phyloP scores from a whole-genome alignment of 2,113 vertebrate genomes.

The Hypocryptadius cinnamomeus region DNA sequence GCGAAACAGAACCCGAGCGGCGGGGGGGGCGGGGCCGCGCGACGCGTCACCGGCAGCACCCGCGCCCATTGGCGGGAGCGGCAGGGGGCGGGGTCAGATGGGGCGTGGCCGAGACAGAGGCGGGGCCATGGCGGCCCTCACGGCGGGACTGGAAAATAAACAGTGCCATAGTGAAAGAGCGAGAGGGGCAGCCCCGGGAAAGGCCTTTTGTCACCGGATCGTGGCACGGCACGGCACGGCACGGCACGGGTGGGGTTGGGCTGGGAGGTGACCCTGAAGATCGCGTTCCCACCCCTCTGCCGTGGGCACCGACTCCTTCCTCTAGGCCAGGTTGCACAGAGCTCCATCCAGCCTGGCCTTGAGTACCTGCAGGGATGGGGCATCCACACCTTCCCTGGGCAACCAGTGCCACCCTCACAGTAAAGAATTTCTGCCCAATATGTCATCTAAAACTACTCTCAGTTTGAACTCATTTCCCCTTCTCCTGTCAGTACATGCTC shows the following conservation, averaged over 20 bases:
- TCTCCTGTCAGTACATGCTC: neutral
- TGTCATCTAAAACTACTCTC: neutral
- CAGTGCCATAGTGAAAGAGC: fast-evolving
- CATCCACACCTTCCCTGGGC: neutral
- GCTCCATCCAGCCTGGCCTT: neutral
- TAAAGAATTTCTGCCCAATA: neutral
- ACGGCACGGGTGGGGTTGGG: neutral
- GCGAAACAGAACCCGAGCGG: neutral
- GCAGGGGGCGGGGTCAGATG: neutral
- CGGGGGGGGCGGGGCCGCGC: neutral
- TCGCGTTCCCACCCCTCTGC: too few relatives aligned
- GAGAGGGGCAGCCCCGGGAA: neutral
- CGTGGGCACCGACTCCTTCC: too few relatives aligned
- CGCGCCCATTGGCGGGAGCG: neutral
- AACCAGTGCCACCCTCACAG: neutral
- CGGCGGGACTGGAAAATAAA: neutral
- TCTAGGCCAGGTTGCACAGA: too few relatives aligned
- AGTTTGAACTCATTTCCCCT: neutral
- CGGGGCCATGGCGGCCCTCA: neutral
- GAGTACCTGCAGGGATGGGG: too few relatives aligned
- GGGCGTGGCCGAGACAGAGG: neutral
- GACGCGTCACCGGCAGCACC: fast-evolving
- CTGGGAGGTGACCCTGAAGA: too few relatives aligned
- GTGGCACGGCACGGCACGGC: fast-evolving
- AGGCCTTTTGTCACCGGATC: fast-evolving